A percentile compares a stretch with the other conserved stretches of the same genome.
Evolutionary conservation across 1,140 invertebrate genomes (phyloP).

Genomic region (Gryon sp.): DNA sequence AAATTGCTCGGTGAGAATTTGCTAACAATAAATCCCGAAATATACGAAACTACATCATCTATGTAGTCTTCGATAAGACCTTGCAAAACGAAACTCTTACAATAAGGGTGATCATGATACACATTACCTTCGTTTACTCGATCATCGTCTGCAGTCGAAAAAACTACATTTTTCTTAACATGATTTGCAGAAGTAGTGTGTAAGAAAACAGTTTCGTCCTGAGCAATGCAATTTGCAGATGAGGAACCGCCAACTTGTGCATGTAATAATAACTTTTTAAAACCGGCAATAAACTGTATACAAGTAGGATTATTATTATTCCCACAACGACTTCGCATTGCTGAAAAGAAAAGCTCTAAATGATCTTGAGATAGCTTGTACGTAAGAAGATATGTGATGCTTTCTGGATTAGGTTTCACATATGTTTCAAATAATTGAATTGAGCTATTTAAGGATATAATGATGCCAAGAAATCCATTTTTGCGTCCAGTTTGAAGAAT

Average conservation of each 20-base stretch:
- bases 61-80: neutral
- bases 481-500: constrained; percentile 31
- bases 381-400: constrained; percentile 23
- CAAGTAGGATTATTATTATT: constrained; percentile 22
- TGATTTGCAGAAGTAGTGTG: neutral
- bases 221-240: constrained; percentile 11
- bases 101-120: constrained; percentile 16
- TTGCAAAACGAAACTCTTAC: neutral
- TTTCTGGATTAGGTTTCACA: neutral
- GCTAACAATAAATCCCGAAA: neutral
- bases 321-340: constrained; percentile 21
- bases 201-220: constrained; percentile 17
- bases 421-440: constrained; percentile 30
- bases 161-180: neutral
- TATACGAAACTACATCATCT: constrained; percentile 1
- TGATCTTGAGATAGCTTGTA: constrained; percentile 58
- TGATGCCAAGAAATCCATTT: constrained; percentile 63
- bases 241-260: constrained; percentile 20
- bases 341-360: constrained; percentile 44
- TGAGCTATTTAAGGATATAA: constrained; percentile 46
- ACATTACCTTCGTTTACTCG: neutral
- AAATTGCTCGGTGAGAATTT: neutral
- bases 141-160: neutral
- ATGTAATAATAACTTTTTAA: constrained; percentile 28
- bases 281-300: constrained; percentile 14